phyloP scores from a whole-genome alignment of 2,113 vertebrate genomes.

The Sphyrna mokarran region DNA sequence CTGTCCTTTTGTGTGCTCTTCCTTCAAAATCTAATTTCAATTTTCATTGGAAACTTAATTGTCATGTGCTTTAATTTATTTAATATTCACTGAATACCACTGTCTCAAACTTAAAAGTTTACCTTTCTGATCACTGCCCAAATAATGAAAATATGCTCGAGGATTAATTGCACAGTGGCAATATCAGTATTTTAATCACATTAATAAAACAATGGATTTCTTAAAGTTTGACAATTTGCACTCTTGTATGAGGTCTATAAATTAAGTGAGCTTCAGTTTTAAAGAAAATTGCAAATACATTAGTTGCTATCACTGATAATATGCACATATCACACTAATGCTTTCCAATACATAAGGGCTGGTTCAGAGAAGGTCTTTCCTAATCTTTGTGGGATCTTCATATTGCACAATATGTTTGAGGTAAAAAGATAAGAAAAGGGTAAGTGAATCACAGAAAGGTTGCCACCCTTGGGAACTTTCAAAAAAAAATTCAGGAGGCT shows the following conservation, averaged over 20 bases:
- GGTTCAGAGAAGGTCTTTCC: neutral
- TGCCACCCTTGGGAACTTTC: neutral
- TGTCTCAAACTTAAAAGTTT: neutral
- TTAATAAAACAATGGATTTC: neutral
- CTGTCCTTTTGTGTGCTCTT: neutral
- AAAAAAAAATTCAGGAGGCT: neutral
- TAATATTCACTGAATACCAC: neutral
- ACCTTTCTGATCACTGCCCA: neutral
- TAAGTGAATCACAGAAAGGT: neutral
- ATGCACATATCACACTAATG: neutral
- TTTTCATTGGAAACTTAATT: constrained; percentile 13
- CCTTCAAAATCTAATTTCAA: neutral
- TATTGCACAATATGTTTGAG: neutral
- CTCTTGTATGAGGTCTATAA: neutral
- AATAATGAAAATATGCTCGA: neutral
- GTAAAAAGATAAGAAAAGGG: neutral
- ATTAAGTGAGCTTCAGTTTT: neutral
- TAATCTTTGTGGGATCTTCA: neutral
- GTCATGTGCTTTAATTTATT: neutral
- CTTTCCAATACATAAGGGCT: neutral
- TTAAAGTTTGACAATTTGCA: neutral
- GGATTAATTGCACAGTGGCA: neutral
- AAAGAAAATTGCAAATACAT: neutral
- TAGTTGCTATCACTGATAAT: neutral
- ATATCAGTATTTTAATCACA: neutral